Evolutionary conservation across 1,140 invertebrate species (phyloP).

Genomic region (Neodiprion fabricii): DNA sequence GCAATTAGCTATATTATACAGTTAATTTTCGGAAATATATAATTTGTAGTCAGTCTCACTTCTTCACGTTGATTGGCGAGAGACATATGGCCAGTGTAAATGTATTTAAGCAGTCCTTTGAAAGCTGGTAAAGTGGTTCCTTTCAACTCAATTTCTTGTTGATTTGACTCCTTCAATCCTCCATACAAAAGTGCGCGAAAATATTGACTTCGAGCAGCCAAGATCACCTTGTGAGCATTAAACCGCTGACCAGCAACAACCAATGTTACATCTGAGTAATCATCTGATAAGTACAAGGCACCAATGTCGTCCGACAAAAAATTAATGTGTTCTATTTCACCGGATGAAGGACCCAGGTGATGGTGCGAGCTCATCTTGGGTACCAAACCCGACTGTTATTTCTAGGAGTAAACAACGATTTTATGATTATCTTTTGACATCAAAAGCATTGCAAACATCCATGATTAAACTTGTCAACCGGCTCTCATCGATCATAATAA

Average conservation of each 20-base stretch:
- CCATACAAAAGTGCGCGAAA: constrained; percentile 91
- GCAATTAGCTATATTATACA: background rate
- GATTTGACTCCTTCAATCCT: constrained; percentile 87
- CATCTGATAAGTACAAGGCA: constrained; percentile 81
- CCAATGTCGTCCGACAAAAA: constrained; percentile 79
- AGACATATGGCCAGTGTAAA: constrained; percentile 92
- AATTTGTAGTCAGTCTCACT: constrained; percentile 33
- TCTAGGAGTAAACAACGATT: background rate
- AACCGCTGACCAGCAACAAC: constrained; percentile 85
- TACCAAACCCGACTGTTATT: background rate
- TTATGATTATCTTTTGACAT: too few relatives aligned
- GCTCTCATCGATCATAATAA: too few relatives aligned
- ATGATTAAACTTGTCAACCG: too few relatives aligned
- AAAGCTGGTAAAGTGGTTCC: constrained; percentile 89
- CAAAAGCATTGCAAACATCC: too few relatives aligned
- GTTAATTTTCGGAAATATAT: background rate
- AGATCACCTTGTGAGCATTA: constrained; percentile 87
- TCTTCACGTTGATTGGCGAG: constrained; percentile 76
- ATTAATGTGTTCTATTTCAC: constrained; percentile 47
- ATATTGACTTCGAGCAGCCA: constrained; percentile 94
- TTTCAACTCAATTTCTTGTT: constrained; percentile 81
- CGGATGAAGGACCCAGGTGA: constrained; percentile 44
- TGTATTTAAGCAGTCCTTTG: constrained; percentile 89
- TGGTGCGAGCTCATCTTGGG: constrained; percentile 48
- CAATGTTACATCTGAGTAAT: constrained; percentile 91